phyloP scores from a whole-genome alignment of 2,888 invertebrate genomes.

The Lepidochrysops patricia region DNA sequence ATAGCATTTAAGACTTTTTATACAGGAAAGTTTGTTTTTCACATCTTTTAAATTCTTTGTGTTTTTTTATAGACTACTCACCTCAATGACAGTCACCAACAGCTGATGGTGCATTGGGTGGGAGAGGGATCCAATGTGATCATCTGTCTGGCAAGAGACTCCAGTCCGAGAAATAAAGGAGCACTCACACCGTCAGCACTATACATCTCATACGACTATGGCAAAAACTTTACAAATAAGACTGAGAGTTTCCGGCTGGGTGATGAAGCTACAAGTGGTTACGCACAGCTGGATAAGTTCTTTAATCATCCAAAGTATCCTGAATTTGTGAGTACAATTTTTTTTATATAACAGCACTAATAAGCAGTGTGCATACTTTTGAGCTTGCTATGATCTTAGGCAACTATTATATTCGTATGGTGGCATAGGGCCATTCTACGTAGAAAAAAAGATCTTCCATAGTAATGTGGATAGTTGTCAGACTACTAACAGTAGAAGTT shows the following conservation, averaged over 20 bases:
- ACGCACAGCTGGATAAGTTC: conserved; percentile 87
- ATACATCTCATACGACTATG: conserved; percentile 91
- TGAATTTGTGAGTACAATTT: conserved; percentile 85
- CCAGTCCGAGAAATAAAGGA: conserved; percentile 66
- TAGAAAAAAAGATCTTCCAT: no score
- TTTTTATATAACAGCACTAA: no score
- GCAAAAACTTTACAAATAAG: conserved; percentile 84
- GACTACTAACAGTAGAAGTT: no score
- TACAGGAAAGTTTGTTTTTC: no score
- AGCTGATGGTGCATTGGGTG: conserved; percentile 94
- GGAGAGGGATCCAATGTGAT: conserved; percentile 91
- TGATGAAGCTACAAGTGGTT: conserved; percentile 62
- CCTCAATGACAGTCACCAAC: conserved; percentile 90
- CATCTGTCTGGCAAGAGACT: conserved; percentile 88
- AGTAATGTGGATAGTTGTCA: no score
- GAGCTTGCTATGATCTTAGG: neutral
- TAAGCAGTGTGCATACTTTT: no score
- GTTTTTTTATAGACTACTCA: conserved; percentile 77
- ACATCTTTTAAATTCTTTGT: conserved; percentile 12
- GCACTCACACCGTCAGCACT: conserved; percentile 83
- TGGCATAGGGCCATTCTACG: no score
- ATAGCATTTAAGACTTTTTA: no score
- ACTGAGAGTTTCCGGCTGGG: conserved; percentile 78
- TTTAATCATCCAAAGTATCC: conserved; percentile 88
- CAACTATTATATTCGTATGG: neutral